Evolutionary conservation across 2,113 vertebrate species (phyloP).

Genomic region (Atherinomorus stipes): DNA sequence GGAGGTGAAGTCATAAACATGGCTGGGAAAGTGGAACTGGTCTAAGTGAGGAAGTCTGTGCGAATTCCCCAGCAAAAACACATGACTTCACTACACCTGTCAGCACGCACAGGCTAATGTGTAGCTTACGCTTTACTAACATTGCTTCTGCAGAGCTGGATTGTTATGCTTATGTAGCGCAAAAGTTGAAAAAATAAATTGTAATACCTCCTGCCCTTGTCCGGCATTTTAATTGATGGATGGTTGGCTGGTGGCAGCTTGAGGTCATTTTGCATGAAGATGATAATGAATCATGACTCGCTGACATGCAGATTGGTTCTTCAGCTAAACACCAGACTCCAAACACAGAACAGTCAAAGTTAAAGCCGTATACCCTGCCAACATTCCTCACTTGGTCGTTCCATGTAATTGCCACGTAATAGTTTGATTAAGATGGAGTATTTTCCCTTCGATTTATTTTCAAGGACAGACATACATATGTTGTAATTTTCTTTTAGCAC

Average conservation of each 20-base stretch:
- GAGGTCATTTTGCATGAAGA: constrained; percentile 39
- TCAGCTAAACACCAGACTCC: constrained; percentile 15
- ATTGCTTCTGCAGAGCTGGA: constrained; percentile 27
- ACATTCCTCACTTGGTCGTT: background rate
- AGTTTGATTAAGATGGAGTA: constrained; percentile 21
- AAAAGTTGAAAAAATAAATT: constrained; percentile 17
- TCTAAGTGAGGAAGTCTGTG: constrained; percentile 68
- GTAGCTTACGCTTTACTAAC: constrained; percentile 35
- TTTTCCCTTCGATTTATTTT: background rate
- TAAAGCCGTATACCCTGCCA: constrained; percentile 6
- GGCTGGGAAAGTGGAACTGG: constrained; percentile 74
- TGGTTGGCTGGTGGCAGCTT: constrained; percentile 28
- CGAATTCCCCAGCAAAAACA: constrained; percentile 73
- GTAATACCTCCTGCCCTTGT: constrained; percentile 14
- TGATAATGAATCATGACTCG: constrained; percentile 30
- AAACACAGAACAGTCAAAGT: constrained; percentile 17
- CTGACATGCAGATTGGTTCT: constrained; percentile 25
- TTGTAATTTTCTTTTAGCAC: constrained; percentile 8
- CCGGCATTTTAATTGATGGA: constrained; percentile 17
- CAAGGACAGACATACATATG: background rate
- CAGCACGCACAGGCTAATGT: constrained; percentile 56
- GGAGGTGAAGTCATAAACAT: constrained; percentile 83
- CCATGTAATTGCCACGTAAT: background rate
- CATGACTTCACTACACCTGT: constrained; percentile 81
- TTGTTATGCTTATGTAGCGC: constrained; percentile 48